Evolutionary conservation across 2,113 vertebrate species (phyloP).

Genomic region (Girardinichthys multiradiatus): DNA sequence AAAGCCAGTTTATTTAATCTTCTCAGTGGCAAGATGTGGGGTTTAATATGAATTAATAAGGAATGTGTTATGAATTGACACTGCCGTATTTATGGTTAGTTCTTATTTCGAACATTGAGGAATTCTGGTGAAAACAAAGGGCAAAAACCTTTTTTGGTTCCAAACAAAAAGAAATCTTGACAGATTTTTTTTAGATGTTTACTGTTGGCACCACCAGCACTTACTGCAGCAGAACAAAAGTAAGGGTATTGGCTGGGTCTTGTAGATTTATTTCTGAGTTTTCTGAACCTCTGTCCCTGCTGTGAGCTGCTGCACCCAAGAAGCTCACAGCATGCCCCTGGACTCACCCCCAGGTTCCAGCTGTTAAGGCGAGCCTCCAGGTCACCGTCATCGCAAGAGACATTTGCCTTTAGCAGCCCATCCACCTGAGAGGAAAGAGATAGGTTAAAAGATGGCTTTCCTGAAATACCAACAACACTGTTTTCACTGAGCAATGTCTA

Average conservation of each 20-base stretch:
- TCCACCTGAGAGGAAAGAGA: slow-evolving; percentile 76
- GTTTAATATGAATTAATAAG: not conserved
- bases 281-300: slow-evolving; percentile 8
- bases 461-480: slow-evolving; percentile 43
- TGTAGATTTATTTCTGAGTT: slow-evolving; percentile 3
- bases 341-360: slow-evolving; percentile 95
- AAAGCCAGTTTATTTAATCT: not conserved
- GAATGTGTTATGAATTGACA: no score
- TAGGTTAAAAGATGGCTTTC: slow-evolving; percentile 14
- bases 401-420: slow-evolving; percentile 50
- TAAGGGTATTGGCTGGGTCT: not conserved
- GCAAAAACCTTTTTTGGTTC: not conserved
- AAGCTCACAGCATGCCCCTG: slow-evolving; percentile 49
- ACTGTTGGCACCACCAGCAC: not conserved
- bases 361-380: slow-evolving; percentile 90
- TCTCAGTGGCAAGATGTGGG: not conserved
- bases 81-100: not conserved
- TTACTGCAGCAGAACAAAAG: not conserved
- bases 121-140: not conserved
- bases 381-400: slow-evolving; percentile 87
- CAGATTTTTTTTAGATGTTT: not conserved
- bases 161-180: not conserved
- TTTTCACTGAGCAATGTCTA: slow-evolving; percentile 50
- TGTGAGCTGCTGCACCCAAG: slow-evolving; percentile 10
- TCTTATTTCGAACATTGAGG: not conserved